Conservation (phyloP, 2,888 invertebrate genomes). For the Euproctis similis region DNA sequence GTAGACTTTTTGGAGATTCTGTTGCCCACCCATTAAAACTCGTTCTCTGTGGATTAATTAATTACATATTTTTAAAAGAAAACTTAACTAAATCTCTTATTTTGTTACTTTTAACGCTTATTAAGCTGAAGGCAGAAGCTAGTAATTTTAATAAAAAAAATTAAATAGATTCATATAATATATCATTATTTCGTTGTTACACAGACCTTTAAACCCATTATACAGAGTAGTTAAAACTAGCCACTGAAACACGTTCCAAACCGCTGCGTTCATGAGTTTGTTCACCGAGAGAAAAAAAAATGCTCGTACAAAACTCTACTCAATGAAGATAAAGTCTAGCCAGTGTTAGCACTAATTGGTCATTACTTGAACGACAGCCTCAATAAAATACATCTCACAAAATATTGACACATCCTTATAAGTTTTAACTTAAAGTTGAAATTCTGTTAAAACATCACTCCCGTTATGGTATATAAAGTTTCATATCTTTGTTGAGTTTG, state of each 20-base stretch:
- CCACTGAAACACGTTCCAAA: constrained; percentile 22
- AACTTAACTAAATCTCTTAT: too few species aligned
- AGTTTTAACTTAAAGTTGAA: constrained; percentile 13
- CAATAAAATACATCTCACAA: constrained; percentile 8
- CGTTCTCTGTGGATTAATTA: too few species aligned
- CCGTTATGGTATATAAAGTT: constrained; percentile 1
- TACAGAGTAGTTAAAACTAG: too few species aligned
- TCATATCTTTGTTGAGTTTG: constrained; percentile 12
- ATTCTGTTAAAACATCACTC: constrained; percentile 8
- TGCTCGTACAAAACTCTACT: constrained; percentile 27
- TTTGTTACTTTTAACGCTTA: too few species aligned
- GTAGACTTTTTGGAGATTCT: too few species aligned
- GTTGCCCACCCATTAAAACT: too few species aligned
- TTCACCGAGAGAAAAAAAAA: constrained; percentile 23
- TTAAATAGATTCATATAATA: too few species aligned
- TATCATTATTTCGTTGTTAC: too few species aligned
- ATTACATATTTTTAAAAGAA: too few species aligned
- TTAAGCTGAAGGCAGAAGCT: too few species aligned
- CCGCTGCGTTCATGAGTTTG: constrained; percentile 34
- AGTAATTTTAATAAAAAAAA: too few species aligned
- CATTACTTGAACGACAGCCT: constrained; percentile 28
- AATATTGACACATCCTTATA: constrained; percentile 7
- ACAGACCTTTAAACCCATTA: too few species aligned
- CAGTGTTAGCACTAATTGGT: constrained; percentile 55
- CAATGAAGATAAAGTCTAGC: constrained; percentile 44